Evolutionary conservation across 1,140 invertebrate species (phyloP), one percentile per base, ranked within the genome.

Genomic region (Vanessa atalanta): DNA sequence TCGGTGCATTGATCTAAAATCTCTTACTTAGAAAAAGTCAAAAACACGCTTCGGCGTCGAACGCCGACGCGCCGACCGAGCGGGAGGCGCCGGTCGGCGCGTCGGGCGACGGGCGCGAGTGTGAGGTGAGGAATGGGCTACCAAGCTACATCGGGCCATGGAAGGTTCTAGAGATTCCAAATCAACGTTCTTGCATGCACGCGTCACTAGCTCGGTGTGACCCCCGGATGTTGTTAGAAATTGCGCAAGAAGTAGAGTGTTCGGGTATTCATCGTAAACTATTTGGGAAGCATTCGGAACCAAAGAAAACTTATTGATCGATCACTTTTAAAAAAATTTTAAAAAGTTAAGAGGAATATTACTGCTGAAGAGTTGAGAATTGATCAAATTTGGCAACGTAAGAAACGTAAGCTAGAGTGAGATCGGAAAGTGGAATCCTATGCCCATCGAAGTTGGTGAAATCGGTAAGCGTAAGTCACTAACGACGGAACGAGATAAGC

Each of bases 1-100:
- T 74, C n/a, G 43, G 80, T 81, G 78, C 78, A 74, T 76, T 76
- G 74, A 76, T 76, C 74, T 76, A 76, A 76, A 76, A 76, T 76
- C 74, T 76, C 74, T 75, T 70, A 65, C 43, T 47, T 65, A 55
- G 53, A 23, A 68, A 69, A 51, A 64, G 53, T 65, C 16, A 60
- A 69, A 47, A 50, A n/a, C 55, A 63, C 68, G 55, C 57, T 43
- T 61, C 66, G 65, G 43, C 50, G 12, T 3, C 9, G 12, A 16
- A 47, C 64, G 20, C 20, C 20, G 20, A 20, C 20, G 20, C 20
- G 20, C 20, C 20, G 20, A 20, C 20, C 20, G 20, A 20, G 20
- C 20, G 20, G 20, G 20, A 20, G 20, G 20, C 20, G 20, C 20
- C 20, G 20, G 20, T 20, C 20, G 20, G 20, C 20, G 20, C 23